Conservation (phyloP, 2,797 vertebrate genomes). For the Propithecus deckenii region DNA sequence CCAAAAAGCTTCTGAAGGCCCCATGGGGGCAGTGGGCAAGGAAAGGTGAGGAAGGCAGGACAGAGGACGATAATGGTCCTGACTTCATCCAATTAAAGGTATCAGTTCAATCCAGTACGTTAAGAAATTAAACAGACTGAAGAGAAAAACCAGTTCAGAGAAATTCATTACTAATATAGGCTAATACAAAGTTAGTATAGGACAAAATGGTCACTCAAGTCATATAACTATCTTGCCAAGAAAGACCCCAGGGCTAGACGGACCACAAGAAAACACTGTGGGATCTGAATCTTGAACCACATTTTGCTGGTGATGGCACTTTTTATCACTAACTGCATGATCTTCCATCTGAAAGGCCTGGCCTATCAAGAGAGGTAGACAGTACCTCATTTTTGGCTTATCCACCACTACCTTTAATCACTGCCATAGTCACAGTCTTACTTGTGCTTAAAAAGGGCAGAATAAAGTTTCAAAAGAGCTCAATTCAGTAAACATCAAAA, state of each 20-base stretch:
- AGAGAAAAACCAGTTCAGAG: neutral
- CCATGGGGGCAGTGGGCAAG: neutral
- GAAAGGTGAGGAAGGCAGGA: neutral
- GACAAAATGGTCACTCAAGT: neutral
- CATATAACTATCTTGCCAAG: neutral
- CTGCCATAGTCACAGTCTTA: neutral
- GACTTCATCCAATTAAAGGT: neutral
- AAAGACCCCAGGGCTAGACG: neutral
- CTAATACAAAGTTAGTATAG: neutral
- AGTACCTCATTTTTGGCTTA: neutral
- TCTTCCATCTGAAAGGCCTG: neutral
- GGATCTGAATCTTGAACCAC: neutral
- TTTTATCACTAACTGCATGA: neutral
- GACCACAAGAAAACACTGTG: neutral
- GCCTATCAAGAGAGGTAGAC: neutral
- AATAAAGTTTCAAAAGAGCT: neutral
- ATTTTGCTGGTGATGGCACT: neutral
- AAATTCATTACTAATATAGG: neutral
- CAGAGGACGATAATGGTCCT: neutral
- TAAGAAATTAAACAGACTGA: constrained; percentile 45
- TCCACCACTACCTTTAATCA: neutral
- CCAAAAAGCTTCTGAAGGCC: neutral
- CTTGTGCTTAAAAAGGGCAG: neutral
- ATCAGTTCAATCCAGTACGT: neutral
- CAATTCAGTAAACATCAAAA: neutral